Evolutionary conservation across 2,797 vertebrate species (phyloP).

Genomic region (Notolabrus celidotus): DNA sequence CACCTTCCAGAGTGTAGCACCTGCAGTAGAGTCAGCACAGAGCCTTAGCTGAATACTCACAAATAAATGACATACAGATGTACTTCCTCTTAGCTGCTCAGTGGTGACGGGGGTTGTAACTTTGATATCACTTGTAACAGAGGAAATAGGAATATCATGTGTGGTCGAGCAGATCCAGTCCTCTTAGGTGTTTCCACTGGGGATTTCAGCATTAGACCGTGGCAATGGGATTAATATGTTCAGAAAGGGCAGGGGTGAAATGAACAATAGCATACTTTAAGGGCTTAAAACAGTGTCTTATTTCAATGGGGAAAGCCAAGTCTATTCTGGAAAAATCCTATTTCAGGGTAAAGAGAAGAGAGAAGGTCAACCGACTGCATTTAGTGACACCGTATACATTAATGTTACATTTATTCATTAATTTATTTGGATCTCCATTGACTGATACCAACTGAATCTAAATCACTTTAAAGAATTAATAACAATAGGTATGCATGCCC

Average conservation of each 20-base stretch:
- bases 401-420: not conserved
- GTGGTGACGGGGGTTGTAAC: conserved; percentile 29
- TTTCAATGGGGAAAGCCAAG: conserved; percentile 65
- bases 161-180: conserved; percentile 72
- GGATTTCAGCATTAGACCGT: conserved; percentile 79
- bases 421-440: not conserved
- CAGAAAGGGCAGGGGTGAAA: conserved; percentile 70
- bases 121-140: conserved; percentile 66
- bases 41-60: conserved; percentile 48
- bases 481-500: no score
- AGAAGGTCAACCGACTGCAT: conserved; percentile 48
- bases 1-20: conserved; percentile 78
- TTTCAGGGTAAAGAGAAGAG: conserved; percentile 50
- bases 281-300: conserved; percentile 78
- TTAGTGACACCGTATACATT: not conserved
- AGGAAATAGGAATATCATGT: conserved; percentile 65
- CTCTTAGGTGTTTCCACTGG: conserved; percentile 72
- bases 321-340: conserved; percentile 64
- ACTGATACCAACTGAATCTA: not conserved
- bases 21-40: conserved; percentile 58
- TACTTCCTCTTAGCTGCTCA: conserved; percentile 67
- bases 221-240: conserved; percentile 78
- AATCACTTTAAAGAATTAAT: no score
- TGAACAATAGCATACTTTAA: conserved; percentile 83
- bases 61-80: conserved; percentile 58